These are phyloP conservation scores for Diprion similis DNA, from an alignment of 1,140 invertebrate genomes.

Conservation along the genomic window DNA sequence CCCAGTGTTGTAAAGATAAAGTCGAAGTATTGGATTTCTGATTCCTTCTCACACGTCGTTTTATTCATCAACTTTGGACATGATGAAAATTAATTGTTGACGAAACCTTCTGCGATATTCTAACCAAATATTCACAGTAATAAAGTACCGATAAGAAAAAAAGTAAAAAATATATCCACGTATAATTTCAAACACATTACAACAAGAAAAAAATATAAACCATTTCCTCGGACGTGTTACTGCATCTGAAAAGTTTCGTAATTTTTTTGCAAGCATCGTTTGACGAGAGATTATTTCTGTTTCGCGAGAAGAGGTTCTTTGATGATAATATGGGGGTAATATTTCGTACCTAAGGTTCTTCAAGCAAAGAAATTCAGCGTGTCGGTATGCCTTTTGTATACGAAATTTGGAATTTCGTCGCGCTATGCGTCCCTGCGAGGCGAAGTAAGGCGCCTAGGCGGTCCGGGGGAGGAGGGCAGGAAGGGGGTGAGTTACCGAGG, in stretches of 20 bases:
- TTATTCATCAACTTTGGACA: no score
- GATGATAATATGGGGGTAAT: background rate
- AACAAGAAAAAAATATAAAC: no score
- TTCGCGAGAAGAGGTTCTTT: background rate
- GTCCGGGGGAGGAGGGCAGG: constrained; percentile 22
- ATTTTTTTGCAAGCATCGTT: background rate
- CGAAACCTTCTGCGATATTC: no score
- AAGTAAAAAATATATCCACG: no score
- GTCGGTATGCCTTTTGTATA: background rate
- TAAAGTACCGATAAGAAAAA: no score
- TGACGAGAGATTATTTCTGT: background rate
- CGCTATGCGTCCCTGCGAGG: constrained; percentile 16
- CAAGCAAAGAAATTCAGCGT: background rate
- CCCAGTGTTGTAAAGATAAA: no score
- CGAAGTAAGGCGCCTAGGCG: constrained; percentile 8
- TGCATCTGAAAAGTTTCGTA: background rate
- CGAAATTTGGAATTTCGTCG: constrained; percentile 9
- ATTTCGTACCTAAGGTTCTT: background rate
- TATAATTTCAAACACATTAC: no score
- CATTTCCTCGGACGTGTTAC: background rate
- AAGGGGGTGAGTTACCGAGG: constrained; percentile 49
- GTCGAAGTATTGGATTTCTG: no score
- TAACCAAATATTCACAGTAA: no score
- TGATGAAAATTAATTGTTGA: no score
- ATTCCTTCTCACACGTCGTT: no score